A percentile compares a stretch with the other conserved stretches of the same genome.
Evolutionary conservation across 2,797 vertebrate species (phyloP).

Genomic region (Sus cebifrons): DNA sequence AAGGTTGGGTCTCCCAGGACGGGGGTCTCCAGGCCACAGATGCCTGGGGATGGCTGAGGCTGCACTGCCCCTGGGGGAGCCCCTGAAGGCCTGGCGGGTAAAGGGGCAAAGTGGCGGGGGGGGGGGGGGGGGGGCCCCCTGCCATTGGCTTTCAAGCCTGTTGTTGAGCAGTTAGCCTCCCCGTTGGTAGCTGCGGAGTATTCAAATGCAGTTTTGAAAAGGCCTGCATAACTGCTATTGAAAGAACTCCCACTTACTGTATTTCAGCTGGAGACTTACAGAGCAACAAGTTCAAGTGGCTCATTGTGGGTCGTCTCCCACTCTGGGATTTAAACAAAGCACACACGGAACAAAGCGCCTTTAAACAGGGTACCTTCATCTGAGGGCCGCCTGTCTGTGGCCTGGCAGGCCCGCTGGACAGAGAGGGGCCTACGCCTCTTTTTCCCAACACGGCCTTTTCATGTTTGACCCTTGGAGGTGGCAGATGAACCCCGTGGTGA

Average conservation of each 20-base stretch:
- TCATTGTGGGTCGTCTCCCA: constrained; percentile 86
- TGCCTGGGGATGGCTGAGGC: background rate
- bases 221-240: constrained; percentile 71
- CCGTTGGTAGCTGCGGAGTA: background rate
- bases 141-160: background rate
- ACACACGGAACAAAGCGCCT: constrained; percentile 84
- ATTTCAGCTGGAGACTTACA: constrained; percentile 79
- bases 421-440: constrained; percentile 51
- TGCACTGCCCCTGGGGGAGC: background rate
- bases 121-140: no score
- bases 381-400: constrained; percentile 65
- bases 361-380: constrained; percentile 77
- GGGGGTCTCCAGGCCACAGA: background rate
- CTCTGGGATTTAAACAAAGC: constrained; percentile 87
- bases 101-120: no score
- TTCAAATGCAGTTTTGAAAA: constrained; percentile 79
- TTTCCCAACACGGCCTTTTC: constrained; percentile 67
- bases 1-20: background rate
- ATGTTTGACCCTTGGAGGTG: constrained; percentile 72
- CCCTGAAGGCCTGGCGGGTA: background rate
- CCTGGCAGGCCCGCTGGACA: constrained; percentile 51
- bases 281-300: constrained; percentile 83
- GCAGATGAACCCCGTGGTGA: constrained; percentile 47
- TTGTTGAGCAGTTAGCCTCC: background rate
- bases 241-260: constrained; percentile 86